Evolutionary conservation across 2,113 vertebrate species (phyloP), one percentile per base, ranked within the genome.

Genomic region (Stigmatopora nigra): DNA sequence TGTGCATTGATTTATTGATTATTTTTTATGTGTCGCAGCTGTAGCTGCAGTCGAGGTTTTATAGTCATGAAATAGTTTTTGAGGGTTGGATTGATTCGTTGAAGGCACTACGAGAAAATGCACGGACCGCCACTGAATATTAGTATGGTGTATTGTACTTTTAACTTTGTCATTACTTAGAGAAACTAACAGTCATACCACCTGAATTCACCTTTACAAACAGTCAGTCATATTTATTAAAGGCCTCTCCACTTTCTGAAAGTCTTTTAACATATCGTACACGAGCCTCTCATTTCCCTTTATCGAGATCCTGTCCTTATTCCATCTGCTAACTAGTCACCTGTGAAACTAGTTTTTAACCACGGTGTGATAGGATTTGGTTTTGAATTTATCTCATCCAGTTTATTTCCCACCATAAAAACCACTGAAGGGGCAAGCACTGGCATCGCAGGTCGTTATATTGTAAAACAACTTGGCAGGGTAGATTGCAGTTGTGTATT

Each of bases 321-420:
- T 85, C 84, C 81, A 87, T 89, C 87, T 84, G 82, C 78, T 75
- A 85, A 82, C 86, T 83, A 84, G 83, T 84, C 87, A 88, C 86
- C 84, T 89, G 84, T 90, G 87, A 89, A 90, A 91, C 85, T 87
- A 87, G 87, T 82, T 87, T 89, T 85, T 84, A 89, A 88, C 85
- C 79, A 83, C 65, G 75, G 78, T 75, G 75, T 84, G 70, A 77
- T 79, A 78, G 78, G 59, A 63, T 11, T 61, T 47, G 67, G 67
- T 75, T 79, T 71, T 41, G 49, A 71, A 74, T 67, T 67, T 78
- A 75, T 77, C 61, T 63, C 73, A 72, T 68, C 63, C 64, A 76
- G 61, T 85, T 82, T 83, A 85, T 84, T 86, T 75, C 70, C 41
- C 9, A 59, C 72, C 75, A 81, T 89, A 86, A 90, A 88, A 88